These are phyloP conservation scores for Poeciliopsis turneri DNA, from an alignment of 2,797 vertebrate genomes.

Conservation along the genomic window DNA sequence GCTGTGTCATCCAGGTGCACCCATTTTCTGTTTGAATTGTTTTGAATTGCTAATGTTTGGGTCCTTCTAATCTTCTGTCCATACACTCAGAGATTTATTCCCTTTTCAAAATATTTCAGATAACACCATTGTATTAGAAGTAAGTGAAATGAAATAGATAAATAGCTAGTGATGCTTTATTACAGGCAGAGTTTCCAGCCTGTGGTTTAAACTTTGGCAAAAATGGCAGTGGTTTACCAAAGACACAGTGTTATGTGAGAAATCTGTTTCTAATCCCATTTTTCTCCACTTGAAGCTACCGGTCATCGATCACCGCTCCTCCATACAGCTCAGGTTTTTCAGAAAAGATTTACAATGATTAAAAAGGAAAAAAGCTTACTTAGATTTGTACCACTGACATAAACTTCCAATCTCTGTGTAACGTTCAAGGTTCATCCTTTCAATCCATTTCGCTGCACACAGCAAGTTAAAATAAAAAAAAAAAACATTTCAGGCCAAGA, in stretches of 20 bases:
- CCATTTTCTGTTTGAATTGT: background rate
- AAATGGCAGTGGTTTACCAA: background rate
- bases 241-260: background rate
- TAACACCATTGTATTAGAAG: background rate
- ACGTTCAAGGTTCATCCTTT: background rate
- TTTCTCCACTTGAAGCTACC: background rate
- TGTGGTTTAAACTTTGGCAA: background rate
- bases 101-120: background rate
- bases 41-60: background rate
- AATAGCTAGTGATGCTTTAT: background rate
- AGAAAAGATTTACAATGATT: background rate
- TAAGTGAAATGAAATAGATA: background rate
- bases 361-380: background rate
- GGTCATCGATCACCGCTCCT: background rate
- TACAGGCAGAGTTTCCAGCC: background rate
- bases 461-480: background rate
- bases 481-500: conserved; percentile 4
- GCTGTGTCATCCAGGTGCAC: background rate
- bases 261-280: background rate
- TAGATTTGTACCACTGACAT: background rate
- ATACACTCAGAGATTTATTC: background rate
- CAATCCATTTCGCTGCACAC: background rate
- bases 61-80: background rate
- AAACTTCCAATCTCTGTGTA: background rate
- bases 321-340: background rate